Evolutionary conservation across 23 tunicate genomes (phyloP).

Genomic region (Diplosoma virens): DNA sequence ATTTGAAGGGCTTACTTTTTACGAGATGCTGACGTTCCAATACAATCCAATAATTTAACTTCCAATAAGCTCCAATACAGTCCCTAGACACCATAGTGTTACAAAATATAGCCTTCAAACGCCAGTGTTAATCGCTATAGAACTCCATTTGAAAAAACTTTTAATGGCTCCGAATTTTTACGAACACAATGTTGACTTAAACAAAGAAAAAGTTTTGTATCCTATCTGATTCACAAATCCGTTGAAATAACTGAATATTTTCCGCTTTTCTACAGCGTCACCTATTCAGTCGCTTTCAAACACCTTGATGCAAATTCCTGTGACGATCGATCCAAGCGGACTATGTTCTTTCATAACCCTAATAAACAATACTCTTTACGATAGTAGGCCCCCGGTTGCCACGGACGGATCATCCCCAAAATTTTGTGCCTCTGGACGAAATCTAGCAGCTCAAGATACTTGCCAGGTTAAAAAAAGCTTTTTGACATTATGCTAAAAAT

Average conservation of each 20-base stretch:
- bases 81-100: too few species aligned
- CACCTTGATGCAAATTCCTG: background rate
- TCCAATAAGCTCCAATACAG: too few species aligned
- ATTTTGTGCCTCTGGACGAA: conserved; percentile 51
- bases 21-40: too few species aligned
- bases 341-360: background rate
- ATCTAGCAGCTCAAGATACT: conserved; percentile 35
- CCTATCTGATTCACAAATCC: background rate
- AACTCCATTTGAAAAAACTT: too few species aligned
- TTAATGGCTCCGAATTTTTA: too few species aligned
- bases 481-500: too few species aligned
- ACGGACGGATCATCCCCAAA: conserved; percentile 11
- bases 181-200: background rate
- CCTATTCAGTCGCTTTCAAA: background rate
- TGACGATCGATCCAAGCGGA: background rate
- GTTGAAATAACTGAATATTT: background rate
- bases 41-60: too few species aligned
- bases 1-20: too few species aligned
- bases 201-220: background rate
- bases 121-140: too few species aligned
- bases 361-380: background rate
- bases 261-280: background rate
- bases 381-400: background rate
- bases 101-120: too few species aligned
- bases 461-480: conserved; percentile 57